Conservation (phyloP, 2,888 invertebrate genomes). For the Luperina nickerlii region DNA sequence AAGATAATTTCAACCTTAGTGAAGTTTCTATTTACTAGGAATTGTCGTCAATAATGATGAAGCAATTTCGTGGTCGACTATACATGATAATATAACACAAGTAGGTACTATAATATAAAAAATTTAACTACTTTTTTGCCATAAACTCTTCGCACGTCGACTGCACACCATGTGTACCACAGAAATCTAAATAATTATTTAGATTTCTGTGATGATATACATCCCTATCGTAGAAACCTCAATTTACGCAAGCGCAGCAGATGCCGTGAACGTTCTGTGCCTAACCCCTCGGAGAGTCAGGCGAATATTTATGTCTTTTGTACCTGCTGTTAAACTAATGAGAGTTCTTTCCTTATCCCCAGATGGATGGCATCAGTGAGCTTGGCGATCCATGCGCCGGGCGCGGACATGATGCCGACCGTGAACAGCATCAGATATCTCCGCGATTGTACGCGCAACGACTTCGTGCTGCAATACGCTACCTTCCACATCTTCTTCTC, state of each 20-base stretch:
- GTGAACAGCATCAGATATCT: constrained; percentile 95
- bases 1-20: too few relatives aligned
- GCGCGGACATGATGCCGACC: constrained; percentile 94
- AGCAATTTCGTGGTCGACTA: too few relatives aligned
- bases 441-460: constrained; percentile 93
- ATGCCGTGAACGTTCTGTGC: background rate
- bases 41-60: too few relatives aligned
- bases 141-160: too few relatives aligned
- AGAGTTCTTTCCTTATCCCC: constrained; percentile 47
- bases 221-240: too few relatives aligned
- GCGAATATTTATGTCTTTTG: background rate
- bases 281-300: background rate
- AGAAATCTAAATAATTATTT: too few relatives aligned
- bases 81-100: too few relatives aligned
- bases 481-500: constrained; percentile 98
- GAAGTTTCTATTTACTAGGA: too few relatives aligned
- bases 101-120: too few relatives aligned
- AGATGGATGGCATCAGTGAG: constrained; percentile 97
- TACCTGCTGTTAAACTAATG: constrained; percentile 6
- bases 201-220: too few relatives aligned
- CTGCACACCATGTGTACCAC: too few relatives aligned
- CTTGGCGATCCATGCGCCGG: constrained; percentile 96
- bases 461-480: constrained; percentile 94
- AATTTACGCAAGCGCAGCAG: background rate
- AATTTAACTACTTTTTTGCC: too few relatives aligned